Evolutionary conservation across 1,140 invertebrate species (phyloP), one percentile per base, ranked within the genome.

Genomic region (Trissolcus basalis): DNA sequence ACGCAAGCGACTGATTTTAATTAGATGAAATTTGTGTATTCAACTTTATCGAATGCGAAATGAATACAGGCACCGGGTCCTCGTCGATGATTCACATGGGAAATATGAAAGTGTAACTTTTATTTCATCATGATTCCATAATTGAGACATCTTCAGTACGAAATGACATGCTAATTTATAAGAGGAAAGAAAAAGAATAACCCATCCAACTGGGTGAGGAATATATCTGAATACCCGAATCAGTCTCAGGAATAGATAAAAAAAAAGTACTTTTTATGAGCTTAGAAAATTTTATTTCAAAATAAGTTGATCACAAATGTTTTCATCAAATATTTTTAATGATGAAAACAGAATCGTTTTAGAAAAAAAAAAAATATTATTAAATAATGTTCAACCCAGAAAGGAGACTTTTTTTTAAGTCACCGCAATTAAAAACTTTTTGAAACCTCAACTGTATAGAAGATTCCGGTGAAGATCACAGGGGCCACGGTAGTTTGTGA

Each of bases 1-100:
- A 55, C 48, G 61, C 44, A 51, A 49, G 44, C 12, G 44, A 65
- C 44, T 47, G 61, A 48, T 55, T 65, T 65, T 65, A 65, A 65
- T 65, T 65, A 58, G 54, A 67, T 33, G 48, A 27, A 58, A 16
- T 67, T 56, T 50, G 54, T 63, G 35, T 35, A 44, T 35, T 48
- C 39, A 56, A 35, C 15, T 33, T 49, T 11, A 3, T 27, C 36
- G n/a, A 60, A 67, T 67, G 41, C 43, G 45, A 65, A 56, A 60
- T n/a, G 36, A 11, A 39, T 39, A 39, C n/a, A 39, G 9, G 9
- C 9, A 11, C 9, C 36, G 9, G n/a, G 9, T 39, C 19, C n/a
- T 12, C 8, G 15, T 13, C 15, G 51, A 61, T 68, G 32, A 67
- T 50, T 60, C 56, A 41, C 35, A 55, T 63, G 43, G 19, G 41